A percentile compares a stretch with the other conserved stretches of the same genome.
phyloP scores from a whole-genome alignment of 2,888 invertebrate genomes.

The Anticlea derivata region DNA sequence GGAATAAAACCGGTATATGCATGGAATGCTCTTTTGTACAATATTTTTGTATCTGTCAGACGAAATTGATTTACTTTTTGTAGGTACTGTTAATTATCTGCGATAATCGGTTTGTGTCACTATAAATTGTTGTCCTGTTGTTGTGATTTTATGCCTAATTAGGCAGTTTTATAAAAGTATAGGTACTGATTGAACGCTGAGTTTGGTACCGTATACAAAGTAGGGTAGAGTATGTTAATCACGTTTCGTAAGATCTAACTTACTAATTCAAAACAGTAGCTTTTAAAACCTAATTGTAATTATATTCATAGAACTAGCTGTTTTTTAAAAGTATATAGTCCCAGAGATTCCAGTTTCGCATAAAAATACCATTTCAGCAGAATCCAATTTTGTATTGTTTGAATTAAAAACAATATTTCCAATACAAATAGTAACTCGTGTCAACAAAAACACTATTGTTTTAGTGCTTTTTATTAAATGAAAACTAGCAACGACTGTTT shows the following conservation, averaged over 20 bases:
- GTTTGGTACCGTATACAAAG: too few species aligned
- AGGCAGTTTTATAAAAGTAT: constrained; percentile 9
- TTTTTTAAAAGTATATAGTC: constrained; percentile 2
- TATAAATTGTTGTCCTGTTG: constrained; percentile 21
- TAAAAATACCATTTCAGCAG: constrained; percentile 10
- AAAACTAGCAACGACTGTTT: constrained; percentile 1
- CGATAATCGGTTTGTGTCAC: constrained; percentile 27
- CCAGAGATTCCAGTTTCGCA: constrained; percentile 3
- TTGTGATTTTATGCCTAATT: constrained; percentile 26
- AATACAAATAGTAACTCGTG: constrained; percentile 11
- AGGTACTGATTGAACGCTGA: too few species aligned
- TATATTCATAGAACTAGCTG: constrained; percentile 6
- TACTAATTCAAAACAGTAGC: background rate
- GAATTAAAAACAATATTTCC: constrained; percentile 17
- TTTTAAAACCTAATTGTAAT: constrained; percentile 1
- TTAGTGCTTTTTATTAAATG: constrained; percentile 11
- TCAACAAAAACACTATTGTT: constrained; percentile 17
- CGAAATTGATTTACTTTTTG: constrained; percentile 35
- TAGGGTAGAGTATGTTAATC: too few species aligned
- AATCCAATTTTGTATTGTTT: constrained; percentile 21
- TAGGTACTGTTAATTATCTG: constrained; percentile 34
- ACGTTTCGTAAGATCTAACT: background rate
- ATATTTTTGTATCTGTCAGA: constrained; percentile 33
- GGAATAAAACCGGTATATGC: constrained; percentile 23
- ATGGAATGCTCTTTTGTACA: constrained; percentile 34